phyloP scores from a whole-genome alignment of 2,888 invertebrate genomes.

The Coelogynopora nodosa region DNA sequence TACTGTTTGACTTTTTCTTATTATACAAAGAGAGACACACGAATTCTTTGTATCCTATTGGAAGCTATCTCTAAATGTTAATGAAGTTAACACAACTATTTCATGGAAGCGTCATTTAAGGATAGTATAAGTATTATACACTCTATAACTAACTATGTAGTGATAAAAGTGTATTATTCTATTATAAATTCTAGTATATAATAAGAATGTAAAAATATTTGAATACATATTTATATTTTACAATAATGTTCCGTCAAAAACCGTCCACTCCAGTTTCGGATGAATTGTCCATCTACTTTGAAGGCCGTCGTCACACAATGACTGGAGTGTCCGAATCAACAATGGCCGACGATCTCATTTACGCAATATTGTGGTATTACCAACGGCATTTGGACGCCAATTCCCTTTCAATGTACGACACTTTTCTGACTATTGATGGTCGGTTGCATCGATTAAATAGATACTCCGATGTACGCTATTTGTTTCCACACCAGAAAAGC shows the following conservation, averaged over 20 bases:
- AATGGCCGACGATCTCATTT: background rate
- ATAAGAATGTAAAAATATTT: too few relatives aligned
- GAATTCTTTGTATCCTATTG: too few relatives aligned
- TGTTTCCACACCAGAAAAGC: background rate
- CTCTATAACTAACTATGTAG: too few relatives aligned
- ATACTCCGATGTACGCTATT: background rate
- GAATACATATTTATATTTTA: background rate
- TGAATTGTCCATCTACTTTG: background rate
- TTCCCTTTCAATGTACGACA: background rate
- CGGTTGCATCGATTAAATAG: background rate
- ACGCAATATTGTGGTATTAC: background rate
- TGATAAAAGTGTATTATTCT: too few relatives aligned
- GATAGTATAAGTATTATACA: too few relatives aligned
- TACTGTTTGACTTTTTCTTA: too few relatives aligned
- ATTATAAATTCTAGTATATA: too few relatives aligned
- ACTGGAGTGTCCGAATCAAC: background rate
- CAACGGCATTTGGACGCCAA: background rate
- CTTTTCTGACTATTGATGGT: background rate
- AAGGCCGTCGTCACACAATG: background rate
- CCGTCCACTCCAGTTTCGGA: background rate
- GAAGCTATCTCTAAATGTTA: too few relatives aligned
- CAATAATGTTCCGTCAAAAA: background rate
- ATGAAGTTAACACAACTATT: too few relatives aligned
- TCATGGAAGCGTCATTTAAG: too few relatives aligned
- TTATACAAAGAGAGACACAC: too few relatives aligned